Base-by-base conservation (phyloP, 2,888 invertebrate species). In the Athetis lepigone region DNA sequence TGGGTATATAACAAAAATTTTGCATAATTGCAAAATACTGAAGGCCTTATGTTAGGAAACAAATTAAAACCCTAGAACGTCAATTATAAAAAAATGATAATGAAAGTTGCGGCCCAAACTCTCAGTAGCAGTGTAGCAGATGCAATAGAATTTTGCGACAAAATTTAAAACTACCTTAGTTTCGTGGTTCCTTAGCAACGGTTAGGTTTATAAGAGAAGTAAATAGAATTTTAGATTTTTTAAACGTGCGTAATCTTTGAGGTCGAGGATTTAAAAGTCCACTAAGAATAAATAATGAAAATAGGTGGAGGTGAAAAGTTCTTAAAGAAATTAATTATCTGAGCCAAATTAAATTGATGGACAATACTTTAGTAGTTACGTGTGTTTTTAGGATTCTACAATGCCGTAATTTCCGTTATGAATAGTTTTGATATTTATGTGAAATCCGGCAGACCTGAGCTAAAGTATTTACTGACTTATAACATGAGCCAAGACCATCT, bases 31-130 rank as follows among this genome's bases (percentile, higher is more conserved):
- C 62, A 62, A 42, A 56, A 62, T 40, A 55, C 47, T 49, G 49
- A 62, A 47, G 55, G 50, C 25, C 49, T 62, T 37, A 56, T 56
- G 42, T 45, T 62, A 45, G 62, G 62, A 36, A 57, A 63, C 40
- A 40, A 49, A 37, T 50, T 56, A 16, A 56, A 43, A 63, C 39
- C 37, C 37, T 36, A 46, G 37, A 37, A 58, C 13, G 25, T 58
- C 29, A 58, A 64, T 64, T 52, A 58, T 58, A 64, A 39, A 65
- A 61, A 65, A 58, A 63, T 60, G 46, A 46, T 52, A 9, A 63
- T 66, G 58, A 71, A 65, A 58, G 62, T 64, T 54, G 64, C 71
- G 18, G 63, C 62, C 29, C 66, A 70, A 67, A 70, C 63, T 18
- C 60, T 71, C 19, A 71, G 70, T 36, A 60, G 63, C 45, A 60